These are phyloP conservation scores for Loriculus beryllinus DNA, from an alignment of 2,797 vertebrate genomes.

Conservation along the genomic window DNA sequence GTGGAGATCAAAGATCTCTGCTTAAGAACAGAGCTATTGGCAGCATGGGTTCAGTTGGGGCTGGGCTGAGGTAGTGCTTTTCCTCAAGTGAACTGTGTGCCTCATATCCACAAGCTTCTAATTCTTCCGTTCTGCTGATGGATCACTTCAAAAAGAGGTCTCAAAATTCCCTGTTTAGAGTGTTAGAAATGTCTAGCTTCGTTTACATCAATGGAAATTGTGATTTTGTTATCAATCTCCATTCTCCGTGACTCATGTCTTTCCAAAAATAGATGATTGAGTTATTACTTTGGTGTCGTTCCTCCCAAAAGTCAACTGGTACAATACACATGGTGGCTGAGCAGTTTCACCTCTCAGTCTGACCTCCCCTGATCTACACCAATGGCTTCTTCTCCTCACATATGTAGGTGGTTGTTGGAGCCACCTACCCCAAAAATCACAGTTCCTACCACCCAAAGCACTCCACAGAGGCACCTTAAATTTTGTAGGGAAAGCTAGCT, in stretches of 20 bases:
- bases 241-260: neutral
- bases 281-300: neutral
- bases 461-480: neutral
- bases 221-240: neutral
- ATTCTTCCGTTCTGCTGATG: neutral
- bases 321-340: neutral
- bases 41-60: neutral
- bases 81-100: neutral
- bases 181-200: neutral
- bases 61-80: neutral
- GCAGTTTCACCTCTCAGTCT: neutral
- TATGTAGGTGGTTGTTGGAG: neutral
- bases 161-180: neutral
- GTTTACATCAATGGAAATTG: neutral
- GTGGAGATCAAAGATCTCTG: neutral
- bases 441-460: neutral
- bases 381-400: neutral
- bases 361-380: neutral
- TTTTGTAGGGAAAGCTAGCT: neutral
- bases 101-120: neutral
- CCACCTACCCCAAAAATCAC: neutral
- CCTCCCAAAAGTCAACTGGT: neutral
- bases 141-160: neutral
- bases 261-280: neutral
- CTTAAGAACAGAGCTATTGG: neutral